Evolutionary conservation across 2,113 vertebrate genomes (phyloP).

Genomic region (Hippocampus guttulatus): DNA sequence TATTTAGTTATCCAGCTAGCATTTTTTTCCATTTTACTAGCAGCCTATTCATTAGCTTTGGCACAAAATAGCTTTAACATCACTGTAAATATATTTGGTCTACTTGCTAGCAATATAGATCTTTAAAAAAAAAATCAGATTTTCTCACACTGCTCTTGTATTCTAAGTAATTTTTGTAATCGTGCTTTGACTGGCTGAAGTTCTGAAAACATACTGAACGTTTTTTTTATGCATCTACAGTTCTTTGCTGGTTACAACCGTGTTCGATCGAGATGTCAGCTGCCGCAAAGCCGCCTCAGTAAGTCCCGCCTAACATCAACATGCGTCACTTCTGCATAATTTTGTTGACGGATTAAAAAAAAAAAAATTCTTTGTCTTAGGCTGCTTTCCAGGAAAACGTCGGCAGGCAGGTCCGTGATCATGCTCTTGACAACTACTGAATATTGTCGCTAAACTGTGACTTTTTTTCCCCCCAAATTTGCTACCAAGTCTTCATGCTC

Average conservation of each 20-base stretch:
- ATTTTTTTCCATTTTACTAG: background rate
- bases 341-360: background rate
- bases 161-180: too few species aligned
- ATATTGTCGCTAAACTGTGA: constrained; percentile 35
- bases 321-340: background rate
- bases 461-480: constrained; percentile 5
- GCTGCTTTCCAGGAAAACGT: constrained; percentile 99
- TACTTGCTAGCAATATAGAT: background rate
- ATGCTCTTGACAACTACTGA: constrained; percentile 18
- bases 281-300: constrained; percentile 89
- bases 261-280: constrained; percentile 84
- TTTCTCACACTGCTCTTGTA: background rate
- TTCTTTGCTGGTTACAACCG: constrained; percentile 79
- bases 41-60: background rate
- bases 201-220: background rate
- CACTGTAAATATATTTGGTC: background rate
- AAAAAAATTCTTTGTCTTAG: constrained; percentile 60
- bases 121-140: too few species aligned
- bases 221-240: constrained; percentile 57
- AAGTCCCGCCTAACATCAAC: constrained; percentile 51
- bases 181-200: background rate
- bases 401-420: constrained; percentile 89
- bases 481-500: constrained; percentile 34
- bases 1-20: too few species aligned
- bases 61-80: background rate